These are phyloP conservation scores for Pseudopleuronectes americanus DNA, from an alignment of 2,797 vertebrate genomes.

Conservation along the genomic window DNA sequence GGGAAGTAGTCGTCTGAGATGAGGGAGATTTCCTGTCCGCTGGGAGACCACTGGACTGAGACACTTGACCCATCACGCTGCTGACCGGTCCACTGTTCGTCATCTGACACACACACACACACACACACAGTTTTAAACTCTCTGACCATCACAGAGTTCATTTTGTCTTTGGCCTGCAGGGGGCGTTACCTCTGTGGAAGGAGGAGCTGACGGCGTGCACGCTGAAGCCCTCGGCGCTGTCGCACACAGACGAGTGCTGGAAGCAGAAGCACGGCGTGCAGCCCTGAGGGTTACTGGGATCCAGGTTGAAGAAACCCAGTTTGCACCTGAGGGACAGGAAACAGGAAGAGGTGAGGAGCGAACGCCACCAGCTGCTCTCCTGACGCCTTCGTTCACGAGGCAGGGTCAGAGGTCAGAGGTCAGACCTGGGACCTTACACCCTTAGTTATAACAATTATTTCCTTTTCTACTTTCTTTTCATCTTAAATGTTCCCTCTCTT, in stretches of 20 bases:
- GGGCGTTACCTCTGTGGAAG: conserved; percentile 86
- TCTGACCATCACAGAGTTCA: background rate
- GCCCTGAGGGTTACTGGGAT: conserved; percentile 88
- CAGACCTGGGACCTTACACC: too few species aligned
- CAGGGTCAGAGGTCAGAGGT: background rate
- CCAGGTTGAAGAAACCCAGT: conserved; percentile 95
- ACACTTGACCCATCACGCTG: conserved; percentile 88
- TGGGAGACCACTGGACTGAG: conserved; percentile 86
- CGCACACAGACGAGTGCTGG: conserved; percentile 95
- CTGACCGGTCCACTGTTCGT: conserved; percentile 90
- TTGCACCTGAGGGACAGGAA: conserved; percentile 87
- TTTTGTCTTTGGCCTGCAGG: conserved; percentile 2
- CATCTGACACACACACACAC: conserved; percentile 77
- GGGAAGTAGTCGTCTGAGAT: conserved; percentile 94
- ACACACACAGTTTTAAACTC: background rate
- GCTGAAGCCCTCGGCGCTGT: conserved; percentile 88
- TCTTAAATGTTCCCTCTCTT: too few species aligned
- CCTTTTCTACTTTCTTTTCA: too few species aligned
- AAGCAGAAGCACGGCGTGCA: conserved; percentile 97
- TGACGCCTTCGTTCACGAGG: background rate
- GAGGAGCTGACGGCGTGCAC: conserved; percentile 83
- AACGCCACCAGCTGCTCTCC: too few species aligned
- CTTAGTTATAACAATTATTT: too few species aligned
- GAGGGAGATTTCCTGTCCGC: conserved; percentile 88
- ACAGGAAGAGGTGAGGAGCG: background rate